Evolutionary conservation across 2,888 invertebrate species (phyloP), one percentile per base, ranked within the genome.

Genomic region (Acleris cristana): DNA sequence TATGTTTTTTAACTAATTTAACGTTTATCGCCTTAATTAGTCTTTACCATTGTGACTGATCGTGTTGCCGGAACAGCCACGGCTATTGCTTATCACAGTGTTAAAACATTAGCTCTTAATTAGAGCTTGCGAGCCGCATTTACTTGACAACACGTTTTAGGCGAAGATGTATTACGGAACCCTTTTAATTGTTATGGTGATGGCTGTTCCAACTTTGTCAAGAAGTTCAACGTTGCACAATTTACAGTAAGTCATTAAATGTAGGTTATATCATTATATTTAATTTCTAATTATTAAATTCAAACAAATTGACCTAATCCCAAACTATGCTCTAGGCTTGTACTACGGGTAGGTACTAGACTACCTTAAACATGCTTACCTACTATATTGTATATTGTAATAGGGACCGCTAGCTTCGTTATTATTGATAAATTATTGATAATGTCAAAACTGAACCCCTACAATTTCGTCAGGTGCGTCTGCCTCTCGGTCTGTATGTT

Each of bases 11-110:
- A 56, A 57, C 51, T 57, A 54, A 70, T 78, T 77, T 76, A 72
- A 74, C 62, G 73, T 73, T 74, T 74, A 74, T 74, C 70, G 71
- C 71, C 71, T 60, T 71, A 76, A 73, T 74, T 71, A 75, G 76
- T 62, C 57, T 45, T 53, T 51, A 63, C 45, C 67, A 58, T 58
- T 67, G 57, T 63, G 57, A 57, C 57, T 40, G 62, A 58, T 53
- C 45, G 54, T 34, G 56, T 45, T 52, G 48, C 56, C 66, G 44
- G 57, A 58, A 63, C 62, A 48, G 63, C 52, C 40, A 67, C 63
- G 57, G 62, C 44, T 58, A 40, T 40, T 40, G 4, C 40, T 40
- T 40, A 4, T 51, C 48, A 34, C 51, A 48, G 23, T 59, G 48
- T 62, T 62, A 44, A 34, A 61, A 66, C 53, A 62, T 26, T 62